These are phyloP conservation scores for Upupa epops DNA, from an alignment of 2,113 vertebrate genomes.

Conservation along the genomic window DNA sequence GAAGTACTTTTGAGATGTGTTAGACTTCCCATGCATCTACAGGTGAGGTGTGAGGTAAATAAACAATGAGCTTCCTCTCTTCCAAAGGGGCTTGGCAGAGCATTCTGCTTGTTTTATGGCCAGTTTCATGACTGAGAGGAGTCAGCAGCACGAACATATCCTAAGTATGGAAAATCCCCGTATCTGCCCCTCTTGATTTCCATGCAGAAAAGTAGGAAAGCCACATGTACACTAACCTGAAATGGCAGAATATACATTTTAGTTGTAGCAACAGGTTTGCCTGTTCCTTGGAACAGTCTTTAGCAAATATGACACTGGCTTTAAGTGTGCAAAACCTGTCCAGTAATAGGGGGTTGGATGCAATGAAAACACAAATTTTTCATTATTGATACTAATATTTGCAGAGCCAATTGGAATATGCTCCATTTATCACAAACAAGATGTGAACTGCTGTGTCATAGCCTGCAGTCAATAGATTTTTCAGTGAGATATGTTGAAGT, in stretches of 20 bases:
- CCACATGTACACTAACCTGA: not conserved
- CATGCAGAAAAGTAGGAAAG: not conserved
- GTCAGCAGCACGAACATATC: not conserved
- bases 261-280: not conserved
- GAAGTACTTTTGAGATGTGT: not conserved
- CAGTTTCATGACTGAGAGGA: not conserved
- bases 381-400: not conserved
- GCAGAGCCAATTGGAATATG: not conserved
- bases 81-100: not conserved
- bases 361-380: not conserved
- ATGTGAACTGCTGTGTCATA: not conserved
- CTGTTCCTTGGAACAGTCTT: not conserved
- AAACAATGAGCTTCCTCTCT: not conserved
- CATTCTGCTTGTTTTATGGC: not conserved
- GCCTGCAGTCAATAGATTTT: not conserved
- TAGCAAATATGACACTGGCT: not conserved
- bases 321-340: not conserved
- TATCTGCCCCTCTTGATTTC: not conserved
- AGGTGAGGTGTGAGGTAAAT: not conserved
- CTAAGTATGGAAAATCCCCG: not conserved
- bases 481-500: not conserved
- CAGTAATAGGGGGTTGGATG: not conserved
- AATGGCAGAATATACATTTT: not conserved
- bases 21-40: not conserved
- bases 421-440: not conserved